A percentile compares a stretch with the other conserved stretches of the same genome.
Conservation (phyloP, 1,140 invertebrate species). For the Heliconius nattereri region DNA sequence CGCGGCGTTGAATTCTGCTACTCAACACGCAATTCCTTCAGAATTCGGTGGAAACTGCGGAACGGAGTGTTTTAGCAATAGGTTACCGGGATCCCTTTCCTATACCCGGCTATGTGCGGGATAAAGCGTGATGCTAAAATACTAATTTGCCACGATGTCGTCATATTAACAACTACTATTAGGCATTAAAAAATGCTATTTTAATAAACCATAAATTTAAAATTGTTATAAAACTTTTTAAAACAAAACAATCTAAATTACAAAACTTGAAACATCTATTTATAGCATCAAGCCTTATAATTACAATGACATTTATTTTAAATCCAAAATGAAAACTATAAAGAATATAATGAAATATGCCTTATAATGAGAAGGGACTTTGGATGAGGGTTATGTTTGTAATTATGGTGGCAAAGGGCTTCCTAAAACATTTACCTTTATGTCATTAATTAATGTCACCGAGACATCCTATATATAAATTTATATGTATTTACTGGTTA, state of each 20-base stretch:
- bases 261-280: neutral
- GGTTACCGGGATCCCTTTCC: neutral
- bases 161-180: no score
- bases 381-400: slow-evolving; percentile 4
- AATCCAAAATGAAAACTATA: neutral
- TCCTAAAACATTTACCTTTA: slow-evolving; percentile 5
- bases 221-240: no score
- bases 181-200: no score
- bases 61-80: neutral
- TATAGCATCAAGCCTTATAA: neutral
- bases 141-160: no score
- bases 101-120: neutral
- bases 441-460: slow-evolving; percentile 5
- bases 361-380: neutral
- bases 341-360: neutral
- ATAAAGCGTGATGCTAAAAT: no score
- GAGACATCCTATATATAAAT: neutral
- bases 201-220: no score
- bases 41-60: neutral
- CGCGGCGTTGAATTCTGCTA: neutral
- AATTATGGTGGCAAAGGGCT: slow-evolving; percentile 1
- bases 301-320: neutral
- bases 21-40: neutral
- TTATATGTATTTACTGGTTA: neutral
- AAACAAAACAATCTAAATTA: no score